Evolutionary conservation across 2,888 invertebrate genomes (phyloP).

Genomic region (Drosophila cognata): DNA sequence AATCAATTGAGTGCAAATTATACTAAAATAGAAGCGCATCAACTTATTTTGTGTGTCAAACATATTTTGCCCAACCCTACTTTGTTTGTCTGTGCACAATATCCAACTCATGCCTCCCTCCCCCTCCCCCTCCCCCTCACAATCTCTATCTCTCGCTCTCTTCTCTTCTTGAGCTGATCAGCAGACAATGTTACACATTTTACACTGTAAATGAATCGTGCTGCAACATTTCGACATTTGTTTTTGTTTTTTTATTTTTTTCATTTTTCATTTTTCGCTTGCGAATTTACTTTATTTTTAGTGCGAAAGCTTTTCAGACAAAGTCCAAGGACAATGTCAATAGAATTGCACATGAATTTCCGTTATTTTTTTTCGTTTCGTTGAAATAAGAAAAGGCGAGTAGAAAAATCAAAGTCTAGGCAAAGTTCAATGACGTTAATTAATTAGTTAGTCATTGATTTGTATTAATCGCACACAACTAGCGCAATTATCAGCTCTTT

Average conservation of each 20-base stretch:
- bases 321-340: slow-evolving; percentile 78
- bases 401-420: slow-evolving; percentile 68
- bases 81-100: slow-evolving; percentile 29
- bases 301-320: slow-evolving; percentile 73
- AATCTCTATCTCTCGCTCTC: neutral
- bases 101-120: neutral
- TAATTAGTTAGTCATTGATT: slow-evolving; percentile 71
- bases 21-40: neutral
- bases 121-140: neutral
- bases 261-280: slow-evolving; percentile 50
- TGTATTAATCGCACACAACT: slow-evolving; percentile 19
- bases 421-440: slow-evolving; percentile 78
- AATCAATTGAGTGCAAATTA: slow-evolving; percentile 15
- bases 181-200: slow-evolving; percentile 32
- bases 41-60: slow-evolving; percentile 4
- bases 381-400: slow-evolving; percentile 35
- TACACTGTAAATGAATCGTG: slow-evolving; percentile 39
- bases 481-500: slow-evolving; percentile 62
- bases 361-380: slow-evolving; percentile 47
- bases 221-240: slow-evolving; percentile 39
- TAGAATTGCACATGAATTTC: slow-evolving; percentile 66
- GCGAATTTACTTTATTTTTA: slow-evolving; percentile 78
- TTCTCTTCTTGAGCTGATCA: slow-evolving; percentile 10
- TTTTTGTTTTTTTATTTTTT: slow-evolving; percentile 24
- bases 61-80: slow-evolving; percentile 9